These are phyloP conservation scores for Lutjanus erythropterus DNA, from an alignment of 2,113 vertebrate species.

Conservation along the genomic window DNA sequence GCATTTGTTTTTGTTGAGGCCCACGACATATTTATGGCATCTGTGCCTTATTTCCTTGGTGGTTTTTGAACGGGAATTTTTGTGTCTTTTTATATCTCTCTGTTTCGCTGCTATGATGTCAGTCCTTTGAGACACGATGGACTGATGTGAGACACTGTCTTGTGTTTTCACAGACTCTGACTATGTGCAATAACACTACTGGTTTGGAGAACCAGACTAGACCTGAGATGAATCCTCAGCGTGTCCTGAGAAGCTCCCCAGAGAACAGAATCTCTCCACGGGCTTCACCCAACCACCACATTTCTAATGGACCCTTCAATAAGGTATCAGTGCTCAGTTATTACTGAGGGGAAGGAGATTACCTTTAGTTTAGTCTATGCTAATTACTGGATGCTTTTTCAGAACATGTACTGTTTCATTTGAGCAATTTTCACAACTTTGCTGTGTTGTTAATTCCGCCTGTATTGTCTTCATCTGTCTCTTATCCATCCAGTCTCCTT, in stretches of 20 bases:
- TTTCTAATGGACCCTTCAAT: constrained; percentile 89
- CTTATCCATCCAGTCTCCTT: constrained; percentile 77
- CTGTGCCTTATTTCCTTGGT: neutral
- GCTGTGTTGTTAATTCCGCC: neutral
- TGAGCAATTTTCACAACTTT: too few relatives aligned
- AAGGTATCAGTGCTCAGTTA: constrained; percentile 84
- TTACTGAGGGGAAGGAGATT: neutral
- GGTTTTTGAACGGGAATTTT: neutral
- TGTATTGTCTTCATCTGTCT: neutral
- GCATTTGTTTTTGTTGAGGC: neutral
- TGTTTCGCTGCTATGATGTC: neutral
- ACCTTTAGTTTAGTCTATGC: neutral
- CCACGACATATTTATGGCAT: neutral
- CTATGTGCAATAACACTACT: constrained; percentile 82
- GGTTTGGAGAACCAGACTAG: constrained; percentile 84
- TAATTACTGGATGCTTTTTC: neutral
- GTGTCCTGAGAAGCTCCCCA: constrained; percentile 87
- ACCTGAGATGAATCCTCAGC: constrained; percentile 83
- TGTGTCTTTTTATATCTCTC: neutral
- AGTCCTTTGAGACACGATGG: neutral
- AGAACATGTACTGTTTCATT: neutral
- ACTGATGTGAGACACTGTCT: constrained; percentile 5
- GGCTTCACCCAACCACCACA: constrained; percentile 77
- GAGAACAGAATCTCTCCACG: constrained; percentile 79
- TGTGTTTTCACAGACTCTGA: constrained; percentile 86